A percentile compares a stretch with the other conserved stretches of the same genome.
Evolutionary conservation across 2,113 vertebrate species (phyloP).

Genomic region (Eubucco bourcierii): DNA sequence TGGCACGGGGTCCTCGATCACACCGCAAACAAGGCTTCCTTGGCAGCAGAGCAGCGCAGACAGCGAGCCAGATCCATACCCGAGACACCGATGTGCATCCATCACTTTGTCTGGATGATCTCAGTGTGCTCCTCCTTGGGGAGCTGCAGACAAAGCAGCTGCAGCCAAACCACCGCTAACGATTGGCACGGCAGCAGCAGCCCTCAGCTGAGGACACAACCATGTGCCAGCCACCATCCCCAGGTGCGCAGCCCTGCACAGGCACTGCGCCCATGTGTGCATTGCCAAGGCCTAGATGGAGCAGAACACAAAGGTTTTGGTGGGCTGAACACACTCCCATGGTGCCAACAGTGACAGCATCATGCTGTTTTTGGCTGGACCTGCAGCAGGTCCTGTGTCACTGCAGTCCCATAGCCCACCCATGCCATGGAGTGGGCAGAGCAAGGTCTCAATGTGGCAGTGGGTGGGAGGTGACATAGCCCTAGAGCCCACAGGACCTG

Average conservation of each 20-base stretch:
- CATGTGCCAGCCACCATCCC: neutral
- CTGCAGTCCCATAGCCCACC: fast-evolving
- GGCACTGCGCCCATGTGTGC: fast-evolving
- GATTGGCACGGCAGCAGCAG: neutral
- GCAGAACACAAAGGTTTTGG: fast-evolving
- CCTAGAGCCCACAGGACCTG: fast-evolving
- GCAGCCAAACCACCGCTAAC: neutral
- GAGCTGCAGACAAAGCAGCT: neutral
- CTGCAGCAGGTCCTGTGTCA: fast-evolving
- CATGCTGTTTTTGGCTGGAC: fast-evolving
- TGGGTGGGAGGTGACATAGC: neutral
- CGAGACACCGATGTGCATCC: constrained; percentile 11
- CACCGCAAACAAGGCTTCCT: constrained; percentile 47
- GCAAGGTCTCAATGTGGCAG: fast-evolving
- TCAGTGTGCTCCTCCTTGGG: constrained; percentile 1
- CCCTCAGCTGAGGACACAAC: fast-evolving
- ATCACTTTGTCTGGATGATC: constrained; percentile 51
- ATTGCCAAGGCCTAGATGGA: fast-evolving
- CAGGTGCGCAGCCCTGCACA: fast-evolving
- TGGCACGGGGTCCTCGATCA: constrained; percentile 58
- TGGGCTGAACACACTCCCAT: fast-evolving
- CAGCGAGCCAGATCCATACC: constrained; percentile 29
- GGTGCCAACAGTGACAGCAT: fast-evolving
- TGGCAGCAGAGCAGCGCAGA: constrained; percentile 29
- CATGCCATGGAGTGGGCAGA: neutral